phyloP scores from a whole-genome alignment of 1,140 invertebrate genomes.

The Bombus huntii region DNA sequence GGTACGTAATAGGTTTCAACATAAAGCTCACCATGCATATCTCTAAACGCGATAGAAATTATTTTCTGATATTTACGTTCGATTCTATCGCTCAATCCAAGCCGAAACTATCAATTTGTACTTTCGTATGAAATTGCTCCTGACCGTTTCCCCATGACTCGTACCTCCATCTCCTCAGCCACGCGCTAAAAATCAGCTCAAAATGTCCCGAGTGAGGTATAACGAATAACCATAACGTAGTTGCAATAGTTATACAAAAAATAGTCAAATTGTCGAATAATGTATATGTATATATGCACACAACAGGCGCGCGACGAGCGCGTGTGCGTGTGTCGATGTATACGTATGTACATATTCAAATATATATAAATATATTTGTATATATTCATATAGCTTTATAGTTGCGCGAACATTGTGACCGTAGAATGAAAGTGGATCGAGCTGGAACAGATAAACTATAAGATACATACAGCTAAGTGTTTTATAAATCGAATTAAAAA shows the following conservation, averaged over 20 bases:
- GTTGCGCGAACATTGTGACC: slow-evolving; percentile 65
- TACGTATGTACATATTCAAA: slow-evolving; percentile 25
- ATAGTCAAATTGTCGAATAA: slow-evolving; percentile 66
- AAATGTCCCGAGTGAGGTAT: slow-evolving; percentile 74
- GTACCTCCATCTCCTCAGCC: slow-evolving; percentile 75
- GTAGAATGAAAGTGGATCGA: slow-evolving; percentile 67
- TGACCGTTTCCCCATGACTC: not conserved
- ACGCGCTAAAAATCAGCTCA: slow-evolving; percentile 79
- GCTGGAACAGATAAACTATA: not conserved
- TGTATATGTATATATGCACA: slow-evolving; percentile 50
- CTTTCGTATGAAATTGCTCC: not conserved
- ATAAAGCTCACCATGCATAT: not conserved
- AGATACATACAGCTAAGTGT: not conserved
- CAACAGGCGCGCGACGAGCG: not conserved
- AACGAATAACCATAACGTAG: slow-evolving; percentile 67
- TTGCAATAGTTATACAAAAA: slow-evolving; percentile 72
- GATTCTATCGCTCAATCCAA: not conserved
- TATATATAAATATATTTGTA: slow-evolving; percentile 42
- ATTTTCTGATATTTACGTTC: not conserved
- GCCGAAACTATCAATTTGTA: not conserved
- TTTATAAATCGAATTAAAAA: not conserved
- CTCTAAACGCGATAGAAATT: not conserved
- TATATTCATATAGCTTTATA: slow-evolving; percentile 62
- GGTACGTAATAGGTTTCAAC: not conserved
- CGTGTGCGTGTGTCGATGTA: slow-evolving; percentile 22